Conservation (phyloP, 2,888 invertebrate genomes). For the Lissonota sp. region DNA sequence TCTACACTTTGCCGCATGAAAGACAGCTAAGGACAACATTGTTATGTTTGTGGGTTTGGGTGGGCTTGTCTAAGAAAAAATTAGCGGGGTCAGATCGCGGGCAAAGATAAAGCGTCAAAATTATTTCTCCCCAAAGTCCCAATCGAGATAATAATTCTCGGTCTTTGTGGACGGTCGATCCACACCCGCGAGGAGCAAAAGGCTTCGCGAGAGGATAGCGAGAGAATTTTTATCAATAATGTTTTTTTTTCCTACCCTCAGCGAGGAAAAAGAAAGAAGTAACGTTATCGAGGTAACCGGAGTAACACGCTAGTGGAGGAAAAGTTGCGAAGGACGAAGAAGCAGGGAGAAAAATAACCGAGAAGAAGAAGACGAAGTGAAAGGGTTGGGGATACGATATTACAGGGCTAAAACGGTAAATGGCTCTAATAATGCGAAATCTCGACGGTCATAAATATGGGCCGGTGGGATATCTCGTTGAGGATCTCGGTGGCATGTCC, state of each 20-base stretch:
- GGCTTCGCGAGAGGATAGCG: slow-evolving; percentile 36
- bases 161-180: slow-evolving; percentile 43
- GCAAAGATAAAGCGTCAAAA: slow-evolving; percentile 52
- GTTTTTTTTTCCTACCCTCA: no score
- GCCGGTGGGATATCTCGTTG: slow-evolving; percentile 78
- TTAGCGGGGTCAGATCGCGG: slow-evolving; percentile 34
- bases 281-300: slow-evolving; percentile 7
- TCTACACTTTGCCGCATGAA: background rate
- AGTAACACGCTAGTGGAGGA: slow-evolving; percentile 14
- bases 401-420: slow-evolving; percentile 81
- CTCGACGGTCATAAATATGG: slow-evolving; percentile 82
- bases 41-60: background rate
- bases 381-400: slow-evolving; percentile 70
- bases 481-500: slow-evolving; percentile 81
- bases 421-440: slow-evolving; percentile 83
- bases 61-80: background rate
- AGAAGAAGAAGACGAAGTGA: slow-evolving; percentile 25
- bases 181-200: slow-evolving; percentile 41
- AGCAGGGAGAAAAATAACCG: slow-evolving; percentile 2
- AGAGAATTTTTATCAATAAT: background rate
- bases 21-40: slow-evolving; percentile 20
- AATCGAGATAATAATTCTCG: slow-evolving; percentile 45
- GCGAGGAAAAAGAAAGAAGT: no score
- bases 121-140: slow-evolving; percentile 40
- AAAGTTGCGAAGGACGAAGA: slow-evolving; percentile 18